phyloP scores from a whole-genome alignment of 2,113 vertebrate species.

The Burhinus oedicnemus region DNA sequence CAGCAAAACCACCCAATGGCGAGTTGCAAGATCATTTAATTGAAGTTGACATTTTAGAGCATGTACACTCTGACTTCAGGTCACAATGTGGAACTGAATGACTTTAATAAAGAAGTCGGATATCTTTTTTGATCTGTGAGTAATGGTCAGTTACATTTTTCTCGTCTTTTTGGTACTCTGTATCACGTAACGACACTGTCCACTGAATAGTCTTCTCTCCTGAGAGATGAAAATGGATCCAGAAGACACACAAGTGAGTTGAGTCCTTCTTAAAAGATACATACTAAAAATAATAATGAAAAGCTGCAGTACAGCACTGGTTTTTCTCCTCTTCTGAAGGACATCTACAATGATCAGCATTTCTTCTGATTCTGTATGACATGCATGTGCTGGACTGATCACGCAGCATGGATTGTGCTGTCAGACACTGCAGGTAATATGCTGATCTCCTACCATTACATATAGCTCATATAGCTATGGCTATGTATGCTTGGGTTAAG shows the following conservation, averaged over 20 bases:
- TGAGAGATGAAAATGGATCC: background rate
- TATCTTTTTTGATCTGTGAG: background rate
- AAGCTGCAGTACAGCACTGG: background rate
- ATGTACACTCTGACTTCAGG: background rate
- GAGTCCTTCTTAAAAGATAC: background rate
- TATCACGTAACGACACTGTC: background rate
- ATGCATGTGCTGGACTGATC: background rate
- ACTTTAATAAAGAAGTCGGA: background rate
- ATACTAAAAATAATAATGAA: background rate
- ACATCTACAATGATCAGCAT: background rate
- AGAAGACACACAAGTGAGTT: background rate
- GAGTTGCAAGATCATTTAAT: background rate
- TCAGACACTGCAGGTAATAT: background rate
- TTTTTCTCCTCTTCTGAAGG: background rate
- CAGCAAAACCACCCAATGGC: background rate
- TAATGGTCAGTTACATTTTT: background rate
- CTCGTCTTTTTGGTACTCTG: background rate
- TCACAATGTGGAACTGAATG: background rate
- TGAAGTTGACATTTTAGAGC: background rate
- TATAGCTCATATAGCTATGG: background rate
- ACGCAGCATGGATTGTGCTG: background rate
- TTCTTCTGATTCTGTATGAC: background rate
- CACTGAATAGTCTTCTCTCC: background rate
- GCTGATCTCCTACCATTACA: background rate
- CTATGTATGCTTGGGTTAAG: background rate